A percentile compares a stretch with the other conserved stretches of the same genome.
These are phyloP conservation scores for Microctonus hyperodae DNA, from an alignment of 2,888 invertebrate genomes.

Conservation along the genomic window DNA sequence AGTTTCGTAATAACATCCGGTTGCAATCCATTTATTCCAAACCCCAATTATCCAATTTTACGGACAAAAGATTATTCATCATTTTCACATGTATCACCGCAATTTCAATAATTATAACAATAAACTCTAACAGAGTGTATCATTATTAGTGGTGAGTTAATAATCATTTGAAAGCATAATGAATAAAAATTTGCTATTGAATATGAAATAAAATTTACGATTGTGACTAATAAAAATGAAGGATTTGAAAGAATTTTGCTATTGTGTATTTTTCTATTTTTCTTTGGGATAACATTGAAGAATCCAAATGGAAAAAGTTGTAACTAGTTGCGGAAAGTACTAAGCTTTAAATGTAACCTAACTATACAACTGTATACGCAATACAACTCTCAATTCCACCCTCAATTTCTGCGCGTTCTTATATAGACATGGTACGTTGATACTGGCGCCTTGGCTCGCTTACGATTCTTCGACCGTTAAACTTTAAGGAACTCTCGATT, in stretches of 20 bases:
- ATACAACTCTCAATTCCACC: conserved; percentile 23
- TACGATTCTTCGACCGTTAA: conserved; percentile 9
- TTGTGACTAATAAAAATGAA: conserved; percentile 23
- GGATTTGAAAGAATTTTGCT: conserved; percentile 17
- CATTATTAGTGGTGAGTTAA: not conserved
- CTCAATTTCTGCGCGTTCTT: conserved; percentile 18
- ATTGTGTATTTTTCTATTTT: not conserved
- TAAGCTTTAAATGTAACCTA: conserved; percentile 40
- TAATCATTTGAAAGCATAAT: not conserved
- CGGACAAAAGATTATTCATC: not conserved
- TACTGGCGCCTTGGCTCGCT: conserved; percentile 1
- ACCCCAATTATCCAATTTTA: not conserved
- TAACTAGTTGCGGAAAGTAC: conserved; percentile 45
- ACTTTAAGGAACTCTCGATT: not conserved
- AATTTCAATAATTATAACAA: not conserved
- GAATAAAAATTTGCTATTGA: not conserved
- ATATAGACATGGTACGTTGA: conserved; percentile 14
- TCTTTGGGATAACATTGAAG: not conserved
- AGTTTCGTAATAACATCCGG: not conserved
- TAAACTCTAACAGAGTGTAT: not conserved
- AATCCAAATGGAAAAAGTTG: conserved; percentile 49
- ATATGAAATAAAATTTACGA: not conserved
- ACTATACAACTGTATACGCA: conserved; percentile 15
- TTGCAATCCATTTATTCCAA: not conserved
- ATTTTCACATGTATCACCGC: not conserved